A percentile compares a stretch with the other conserved stretches of the same genome.
Conservation (phyloP, 2,797 vertebrate genomes). For the Erethizon dorsatum region DNA sequence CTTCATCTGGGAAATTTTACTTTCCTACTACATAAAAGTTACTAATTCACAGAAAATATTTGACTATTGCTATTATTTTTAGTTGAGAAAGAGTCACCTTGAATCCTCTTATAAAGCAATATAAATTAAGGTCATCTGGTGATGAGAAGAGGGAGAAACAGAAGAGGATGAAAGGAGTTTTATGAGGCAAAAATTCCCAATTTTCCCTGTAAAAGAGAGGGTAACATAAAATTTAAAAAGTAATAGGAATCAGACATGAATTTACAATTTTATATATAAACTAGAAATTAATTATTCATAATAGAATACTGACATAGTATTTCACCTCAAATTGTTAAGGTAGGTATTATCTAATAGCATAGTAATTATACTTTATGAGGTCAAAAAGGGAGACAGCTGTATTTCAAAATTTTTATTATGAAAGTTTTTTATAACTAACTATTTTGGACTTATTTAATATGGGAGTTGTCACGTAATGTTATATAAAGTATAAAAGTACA, state of each 20-base stretch:
- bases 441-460: background rate
- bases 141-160: background rate
- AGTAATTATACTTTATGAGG: background rate
- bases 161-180: background rate
- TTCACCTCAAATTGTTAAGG: background rate
- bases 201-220: background rate
- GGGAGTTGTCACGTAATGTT: background rate
- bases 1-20: background rate
- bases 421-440: background rate
- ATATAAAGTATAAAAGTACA: background rate
- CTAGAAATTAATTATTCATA: background rate
- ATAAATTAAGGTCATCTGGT: background rate
- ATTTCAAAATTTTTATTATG: background rate
- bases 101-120: constrained; percentile 1
- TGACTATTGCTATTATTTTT: background rate
- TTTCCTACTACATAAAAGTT: background rate
- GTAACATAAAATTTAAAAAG: constrained; percentile 26
- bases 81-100: background rate
- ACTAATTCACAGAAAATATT: background rate
- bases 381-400: background rate
- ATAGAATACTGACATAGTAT: background rate
- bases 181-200: background rate
- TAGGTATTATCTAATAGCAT: background rate
- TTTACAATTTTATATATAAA: background rate
- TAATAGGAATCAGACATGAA: background rate